Conservation (phyloP, 2,888 invertebrate species). For the Harpalus rubripes region DNA sequence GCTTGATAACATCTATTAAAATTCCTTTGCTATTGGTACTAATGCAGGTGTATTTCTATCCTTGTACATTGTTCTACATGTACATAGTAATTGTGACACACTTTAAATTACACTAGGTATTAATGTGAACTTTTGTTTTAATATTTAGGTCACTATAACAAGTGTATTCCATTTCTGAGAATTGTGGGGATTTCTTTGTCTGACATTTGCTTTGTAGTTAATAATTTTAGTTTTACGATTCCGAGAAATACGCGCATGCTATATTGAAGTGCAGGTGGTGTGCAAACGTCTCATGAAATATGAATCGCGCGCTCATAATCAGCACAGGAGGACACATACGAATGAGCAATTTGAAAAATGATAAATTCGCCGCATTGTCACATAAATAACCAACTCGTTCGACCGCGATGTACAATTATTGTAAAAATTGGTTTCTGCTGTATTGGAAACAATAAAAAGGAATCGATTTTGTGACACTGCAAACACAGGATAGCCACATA, state of each 20-base stretch:
- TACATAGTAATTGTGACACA: no score
- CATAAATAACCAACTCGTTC: constrained; percentile 52
- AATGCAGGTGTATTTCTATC: no score
- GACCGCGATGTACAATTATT: constrained; percentile 58
- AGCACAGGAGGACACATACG: background rate
- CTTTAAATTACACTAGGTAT: no score
- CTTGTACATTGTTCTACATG: no score
- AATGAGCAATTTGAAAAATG: constrained; percentile 52
- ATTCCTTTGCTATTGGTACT: no score
- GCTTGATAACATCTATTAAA: no score
- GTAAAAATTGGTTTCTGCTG: constrained; percentile 63
- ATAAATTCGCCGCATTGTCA: constrained; percentile 48
- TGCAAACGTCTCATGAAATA: constrained; percentile 31
- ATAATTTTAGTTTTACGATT: constrained; percentile 13
- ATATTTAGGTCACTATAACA: background rate
- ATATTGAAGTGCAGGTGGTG: constrained; percentile 10
- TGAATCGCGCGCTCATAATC: background rate
- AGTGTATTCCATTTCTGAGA: background rate
- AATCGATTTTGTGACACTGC: constrained; percentile 54
- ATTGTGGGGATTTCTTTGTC: background rate
- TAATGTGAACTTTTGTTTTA: background rate
- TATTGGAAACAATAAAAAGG: constrained; percentile 65
- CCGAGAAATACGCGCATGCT: background rate
- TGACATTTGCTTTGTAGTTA: constrained; percentile 11
- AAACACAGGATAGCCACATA: constrained; percentile 11